Evolutionary conservation across 2,113 vertebrate genomes (phyloP).

Genomic region (Ammodytes dubius): DNA sequence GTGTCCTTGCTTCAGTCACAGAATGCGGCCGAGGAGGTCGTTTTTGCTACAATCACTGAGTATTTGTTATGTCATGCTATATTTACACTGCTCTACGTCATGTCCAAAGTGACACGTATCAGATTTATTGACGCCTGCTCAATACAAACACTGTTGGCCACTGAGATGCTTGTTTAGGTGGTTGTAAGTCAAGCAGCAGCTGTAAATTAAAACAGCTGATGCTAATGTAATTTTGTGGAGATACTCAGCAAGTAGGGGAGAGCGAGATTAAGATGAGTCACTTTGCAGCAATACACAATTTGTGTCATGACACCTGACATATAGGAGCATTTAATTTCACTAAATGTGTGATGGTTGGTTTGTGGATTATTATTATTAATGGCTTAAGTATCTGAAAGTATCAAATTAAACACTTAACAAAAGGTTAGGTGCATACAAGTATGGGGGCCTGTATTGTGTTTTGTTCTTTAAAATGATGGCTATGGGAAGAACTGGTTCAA

Average conservation of each 20-base stretch:
- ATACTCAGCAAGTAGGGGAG: neutral
- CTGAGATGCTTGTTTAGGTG: neutral
- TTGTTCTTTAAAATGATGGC: no score
- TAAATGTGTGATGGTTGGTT: neutral
- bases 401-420: no score
- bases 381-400: neutral
- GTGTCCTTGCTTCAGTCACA: neutral
- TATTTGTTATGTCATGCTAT: neutral
- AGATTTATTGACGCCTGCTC: neutral
- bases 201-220: constrained; percentile 26
- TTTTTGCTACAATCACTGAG: neutral
- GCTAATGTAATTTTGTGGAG: neutral
- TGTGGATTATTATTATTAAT: neutral
- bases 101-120: neutral
- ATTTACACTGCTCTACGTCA: constrained; percentile 5
- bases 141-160: neutral
- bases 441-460: no score
- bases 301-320: neutral
- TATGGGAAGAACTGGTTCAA: no score
- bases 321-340: neutral
- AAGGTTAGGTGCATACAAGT: no score
- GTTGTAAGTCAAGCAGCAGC: constrained; percentile 6
- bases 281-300: neutral
- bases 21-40: neutral
- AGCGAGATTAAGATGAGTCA: neutral